Evolutionary conservation across 30 jellyfish, hydroid and myxozoan species (phyloP), one percentile per base, ranked within the genome.

Genomic region (Rhopilema esculentum): DNA sequence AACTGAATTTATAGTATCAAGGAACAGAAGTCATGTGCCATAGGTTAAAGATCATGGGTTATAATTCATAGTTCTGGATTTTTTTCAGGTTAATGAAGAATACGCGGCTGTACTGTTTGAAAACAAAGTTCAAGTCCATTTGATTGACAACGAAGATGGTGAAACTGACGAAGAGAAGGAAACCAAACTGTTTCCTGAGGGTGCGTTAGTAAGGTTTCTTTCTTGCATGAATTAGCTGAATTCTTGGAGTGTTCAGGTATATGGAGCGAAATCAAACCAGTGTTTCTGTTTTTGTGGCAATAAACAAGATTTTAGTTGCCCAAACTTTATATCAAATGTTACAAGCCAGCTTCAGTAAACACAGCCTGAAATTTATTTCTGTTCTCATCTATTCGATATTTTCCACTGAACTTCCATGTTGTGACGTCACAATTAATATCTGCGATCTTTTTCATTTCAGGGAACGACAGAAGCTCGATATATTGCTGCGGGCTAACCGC

Each of bases 61-160:
- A 40, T 40, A 12, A 40, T 6, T 40, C 57, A 40, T 2, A 40
- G 57, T 40, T 2, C 12, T 40, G 57, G 57, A 2, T 40, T 40
- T 12, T 12, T 40, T 40, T 40, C 87, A 77, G 87, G 65, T 89
- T 68, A 94, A 94, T 49, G 83, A 85, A 9, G 97, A 94, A 24
- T 94, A 94, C 73, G 97, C 95, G 8, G 97, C 98, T 0, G 98
- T 88, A 1, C 64, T 96, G 91, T 94, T 94, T 79, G 97, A 94
- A 32, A 94, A 94, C 89, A 94, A 89, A 77, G 97, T 89, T 19
- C 97, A 89, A 32, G 51, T 94, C 20, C 98, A 94, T 51, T 77
- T 94, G 82, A 91, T 92, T 49, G 95, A 82, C 63, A 92, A 83
- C 75, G 89, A 72, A 12, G 95, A 94, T 19, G 98, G 93, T 16